Conservation (phyloP, 2,888 invertebrate genomes). For the Cactoblastis cactorum region DNA sequence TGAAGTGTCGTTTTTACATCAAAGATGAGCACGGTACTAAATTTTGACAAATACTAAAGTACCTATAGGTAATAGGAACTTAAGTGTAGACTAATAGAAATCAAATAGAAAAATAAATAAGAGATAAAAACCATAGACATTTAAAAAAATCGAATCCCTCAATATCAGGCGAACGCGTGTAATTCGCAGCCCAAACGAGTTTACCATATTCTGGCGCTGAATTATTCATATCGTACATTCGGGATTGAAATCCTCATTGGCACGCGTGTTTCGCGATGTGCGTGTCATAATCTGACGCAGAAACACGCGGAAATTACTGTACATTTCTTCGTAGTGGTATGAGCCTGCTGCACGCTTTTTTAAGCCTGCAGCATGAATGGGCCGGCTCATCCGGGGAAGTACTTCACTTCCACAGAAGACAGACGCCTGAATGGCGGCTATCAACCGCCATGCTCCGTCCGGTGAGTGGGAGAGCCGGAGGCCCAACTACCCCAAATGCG, state of each 20-base stretch:
- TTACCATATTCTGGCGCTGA: background rate
- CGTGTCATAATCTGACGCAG: background rate
- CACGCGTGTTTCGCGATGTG: background rate
- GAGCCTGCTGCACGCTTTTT: too few species aligned
- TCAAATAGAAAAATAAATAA: background rate
- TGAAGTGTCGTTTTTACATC: too few species aligned
- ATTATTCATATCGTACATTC: background rate
- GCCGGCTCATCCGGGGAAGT: too few species aligned
- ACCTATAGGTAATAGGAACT: too few species aligned
- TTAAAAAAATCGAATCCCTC: background rate
- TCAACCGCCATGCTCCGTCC: too few species aligned
- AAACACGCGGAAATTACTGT: background rate
- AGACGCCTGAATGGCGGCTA: too few species aligned
- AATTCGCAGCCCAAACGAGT: constrained; percentile 1
- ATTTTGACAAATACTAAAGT: too few species aligned
- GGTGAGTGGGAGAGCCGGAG: too few species aligned
- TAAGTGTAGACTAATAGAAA: background rate
- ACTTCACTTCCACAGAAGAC: too few species aligned
- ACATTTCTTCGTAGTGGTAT: background rate
- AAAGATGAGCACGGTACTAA: too few species aligned
- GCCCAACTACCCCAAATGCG: too few species aligned
- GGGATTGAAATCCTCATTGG: constrained; percentile 6
- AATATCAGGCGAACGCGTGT: background rate
- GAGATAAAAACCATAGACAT: background rate
- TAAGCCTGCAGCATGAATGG: too few species aligned